Evolutionary conservation across 64 coral and sea anemone genomes (phyloP).

Genomic region (Montipora efflorescens): DNA sequence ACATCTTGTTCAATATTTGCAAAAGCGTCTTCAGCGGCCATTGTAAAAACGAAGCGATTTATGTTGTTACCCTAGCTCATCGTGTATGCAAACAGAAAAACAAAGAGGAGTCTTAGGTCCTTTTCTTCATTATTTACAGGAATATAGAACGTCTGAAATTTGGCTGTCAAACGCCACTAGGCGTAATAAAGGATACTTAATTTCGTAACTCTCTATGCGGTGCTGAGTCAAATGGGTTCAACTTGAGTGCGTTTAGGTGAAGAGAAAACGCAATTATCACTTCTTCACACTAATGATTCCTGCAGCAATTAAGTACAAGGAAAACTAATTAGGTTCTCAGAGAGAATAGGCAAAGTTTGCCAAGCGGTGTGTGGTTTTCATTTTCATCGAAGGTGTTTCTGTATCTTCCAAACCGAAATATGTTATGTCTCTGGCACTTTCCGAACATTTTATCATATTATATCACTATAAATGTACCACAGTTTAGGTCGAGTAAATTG

Average conservation of each 20-base stretch:
- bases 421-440: background rate
- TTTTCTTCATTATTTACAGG: conserved; percentile 34
- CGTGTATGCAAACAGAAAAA: conserved; percentile 79
- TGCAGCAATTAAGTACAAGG: conserved; percentile 44
- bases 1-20: conserved; percentile 47
- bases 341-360: conserved; percentile 36
- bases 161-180: background rate
- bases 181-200: background rate
- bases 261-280: conserved; percentile 40
- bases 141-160: conserved; percentile 29
- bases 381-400: conserved; percentile 16
- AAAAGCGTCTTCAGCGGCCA: conserved; percentile 36
- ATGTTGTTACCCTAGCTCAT: conserved; percentile 59
- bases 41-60: conserved; percentile 40
- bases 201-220: background rate
- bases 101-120: conserved; percentile 56
- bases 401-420: background rate
- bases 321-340: conserved; percentile 51
- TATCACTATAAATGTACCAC: background rate
- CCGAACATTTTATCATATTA: background rate
- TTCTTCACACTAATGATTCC: conserved; percentile 16
- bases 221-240: background rate
- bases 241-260: background rate
- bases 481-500: background rate
- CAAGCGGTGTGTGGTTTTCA: conserved; percentile 17